A percentile compares a stretch with the other conserved stretches of the same genome.
Conservation (phyloP, 2,797 vertebrate genomes). For the Centropyge bicolor region DNA sequence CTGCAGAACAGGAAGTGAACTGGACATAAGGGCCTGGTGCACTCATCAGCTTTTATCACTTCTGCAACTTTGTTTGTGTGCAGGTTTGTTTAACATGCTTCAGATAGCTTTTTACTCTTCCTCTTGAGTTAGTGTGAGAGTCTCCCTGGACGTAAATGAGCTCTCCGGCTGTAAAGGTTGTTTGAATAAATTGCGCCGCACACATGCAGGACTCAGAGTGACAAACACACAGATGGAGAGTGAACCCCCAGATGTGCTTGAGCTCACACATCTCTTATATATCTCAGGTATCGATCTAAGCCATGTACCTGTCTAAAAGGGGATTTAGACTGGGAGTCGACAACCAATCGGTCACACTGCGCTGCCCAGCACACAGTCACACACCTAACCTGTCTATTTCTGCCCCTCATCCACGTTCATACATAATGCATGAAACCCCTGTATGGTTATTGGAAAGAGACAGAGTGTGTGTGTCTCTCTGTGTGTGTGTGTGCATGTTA, state of each 20-base stretch:
- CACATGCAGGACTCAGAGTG: constrained; percentile 22
- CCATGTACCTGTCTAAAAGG: constrained; percentile 67
- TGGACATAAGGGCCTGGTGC: background rate
- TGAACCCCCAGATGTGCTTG: constrained; percentile 49
- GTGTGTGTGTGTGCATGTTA: background rate
- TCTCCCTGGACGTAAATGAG: constrained; percentile 28
- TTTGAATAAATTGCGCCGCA: constrained; percentile 30
- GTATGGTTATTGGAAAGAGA: constrained; percentile 33
- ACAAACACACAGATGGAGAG: constrained; percentile 28
- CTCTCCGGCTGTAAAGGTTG: constrained; percentile 31
- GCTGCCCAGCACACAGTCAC: constrained; percentile 39
- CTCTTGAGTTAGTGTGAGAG: background rate
- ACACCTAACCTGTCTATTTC: constrained; percentile 30
- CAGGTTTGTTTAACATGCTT: constrained; percentile 14
- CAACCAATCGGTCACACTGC: constrained; percentile 63
- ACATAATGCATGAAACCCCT: constrained; percentile 64
- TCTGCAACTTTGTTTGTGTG: background rate
- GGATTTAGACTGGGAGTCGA: constrained; percentile 61
- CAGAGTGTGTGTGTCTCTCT: background rate
- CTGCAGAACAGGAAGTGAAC: no score
- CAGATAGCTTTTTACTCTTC: background rate
- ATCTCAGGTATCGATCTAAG: constrained; percentile 59
- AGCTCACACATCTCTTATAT: constrained; percentile 54
- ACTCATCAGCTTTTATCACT: background rate
- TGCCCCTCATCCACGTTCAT: constrained; percentile 50